Base-by-base conservation (phyloP, 1,140 invertebrate species). In the Eubasilissa regina region DNA sequence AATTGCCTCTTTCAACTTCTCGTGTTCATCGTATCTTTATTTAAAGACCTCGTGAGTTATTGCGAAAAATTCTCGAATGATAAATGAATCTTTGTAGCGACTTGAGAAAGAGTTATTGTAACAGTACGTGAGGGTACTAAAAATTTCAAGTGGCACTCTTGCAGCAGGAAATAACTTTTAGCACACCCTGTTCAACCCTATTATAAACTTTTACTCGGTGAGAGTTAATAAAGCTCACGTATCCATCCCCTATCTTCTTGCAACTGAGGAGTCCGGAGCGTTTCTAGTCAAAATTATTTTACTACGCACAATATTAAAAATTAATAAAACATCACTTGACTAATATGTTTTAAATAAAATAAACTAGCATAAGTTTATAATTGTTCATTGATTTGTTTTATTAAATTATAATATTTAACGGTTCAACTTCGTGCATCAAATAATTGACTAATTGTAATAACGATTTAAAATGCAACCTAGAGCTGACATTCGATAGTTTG, bases 61-160 rank as follows among this genome's bases (percentile, higher is more conserved):
- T 64, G 60, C 21, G 60, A 64, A 64, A 64, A 64, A 64, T 64
- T 64, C 60, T 43, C 19, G 35, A 64, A 35, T 64, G 60, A 64
- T 64, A 64, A 64, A 64, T 64, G 60, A 64, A 64, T 64, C 60
- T 64, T 64, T 64, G 60, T 64, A 64, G 60, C 60, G 60, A 64
- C 10, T 64, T 12, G 25, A 13, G 35, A 25, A 51, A 64, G 60
- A 64, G 60, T 64, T 64, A 64, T 64, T 64, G 60, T 35, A 13
- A n/a, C 21, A 25, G 10, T 64, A 64, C 60, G 60, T 64, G 60
- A 64, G 60, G 60, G 35, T 64, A 64, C 60, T 64, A 64, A 64
- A 64, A 64, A 64, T 64, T 64, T 64, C 60, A 64, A 43, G 19
- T 12, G 60, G 13, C 19, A 64, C 10, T 64, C 60, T 25, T 64